Conservation (phyloP, 1,140 invertebrate species). For the Brachionus rubens region DNA sequence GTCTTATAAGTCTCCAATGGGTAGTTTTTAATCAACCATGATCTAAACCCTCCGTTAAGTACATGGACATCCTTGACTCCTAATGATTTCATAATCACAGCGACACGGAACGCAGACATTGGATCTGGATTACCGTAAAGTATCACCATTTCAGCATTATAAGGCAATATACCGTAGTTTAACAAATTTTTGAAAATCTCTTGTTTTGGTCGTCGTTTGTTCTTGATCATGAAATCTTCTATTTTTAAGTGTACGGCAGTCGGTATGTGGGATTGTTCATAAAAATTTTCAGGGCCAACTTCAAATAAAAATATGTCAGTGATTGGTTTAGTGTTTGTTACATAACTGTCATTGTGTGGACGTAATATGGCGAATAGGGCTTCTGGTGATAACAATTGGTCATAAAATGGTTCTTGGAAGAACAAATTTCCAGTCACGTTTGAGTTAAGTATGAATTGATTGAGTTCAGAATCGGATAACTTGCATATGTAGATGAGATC, state of each 20-base stretch:
- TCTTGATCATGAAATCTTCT: not conserved
- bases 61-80: constrained; percentile 24
- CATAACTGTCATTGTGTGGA: constrained; percentile 17
- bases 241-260: constrained; percentile 25
- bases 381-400: constrained; percentile 22
- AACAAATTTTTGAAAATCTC: not conserved
- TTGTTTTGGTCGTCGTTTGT: not conserved
- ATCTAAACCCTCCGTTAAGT: constrained; percentile 38
- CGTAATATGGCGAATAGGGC: not conserved
- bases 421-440: constrained; percentile 11
- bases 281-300: not conserved
- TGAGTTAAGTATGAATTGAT: not conserved
- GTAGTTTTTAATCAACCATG: constrained; percentile 39
- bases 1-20: not conserved
- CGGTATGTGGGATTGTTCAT: constrained; percentile 41
- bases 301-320: constrained; percentile 14
- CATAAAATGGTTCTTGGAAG: constrained; percentile 43
- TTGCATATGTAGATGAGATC: constrained; percentile 22
- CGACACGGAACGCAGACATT: not conserved
- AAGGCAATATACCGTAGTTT: constrained; percentile 19
- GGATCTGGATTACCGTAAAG: constrained; percentile 38
- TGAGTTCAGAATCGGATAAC: not conserved
- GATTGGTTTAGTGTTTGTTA: not conserved
- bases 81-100: constrained; percentile 18
- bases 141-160: constrained; percentile 39